Percentiles rank a stretch among this genome's conserved stretches.
phyloP scores from a whole-genome alignment of 1,140 invertebrate genomes.

The Drosophila nikananu region DNA sequence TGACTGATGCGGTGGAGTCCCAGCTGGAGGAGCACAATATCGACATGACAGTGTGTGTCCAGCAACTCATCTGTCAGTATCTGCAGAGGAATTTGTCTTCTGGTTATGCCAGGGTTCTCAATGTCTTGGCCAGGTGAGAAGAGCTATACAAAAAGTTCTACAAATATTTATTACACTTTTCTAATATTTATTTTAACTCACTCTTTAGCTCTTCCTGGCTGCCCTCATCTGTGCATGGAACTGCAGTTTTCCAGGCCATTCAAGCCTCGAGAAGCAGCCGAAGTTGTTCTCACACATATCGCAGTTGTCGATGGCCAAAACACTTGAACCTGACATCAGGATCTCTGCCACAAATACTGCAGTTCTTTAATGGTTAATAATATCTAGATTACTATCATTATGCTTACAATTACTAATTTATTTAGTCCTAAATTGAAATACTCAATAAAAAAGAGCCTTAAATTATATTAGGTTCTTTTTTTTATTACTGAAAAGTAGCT shows the following conservation, averaged over 20 bases:
- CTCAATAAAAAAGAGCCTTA: background rate
- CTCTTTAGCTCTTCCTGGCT: slow-evolving; percentile 56
- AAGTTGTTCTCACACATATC: slow-evolving; percentile 46
- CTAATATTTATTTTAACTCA: background rate
- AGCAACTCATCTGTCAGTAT: slow-evolving; percentile 69
- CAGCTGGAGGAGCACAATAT: slow-evolving; percentile 72
- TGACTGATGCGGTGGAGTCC: slow-evolving; percentile 55
- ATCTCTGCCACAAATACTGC: slow-evolving; percentile 26
- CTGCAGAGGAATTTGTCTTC: slow-evolving; percentile 46
- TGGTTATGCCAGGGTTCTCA: slow-evolving; percentile 36
- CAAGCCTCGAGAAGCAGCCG: slow-evolving; percentile 37
- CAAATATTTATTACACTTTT: background rate
- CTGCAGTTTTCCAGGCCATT: slow-evolving; percentile 62
- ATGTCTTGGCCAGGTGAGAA: slow-evolving; percentile 63
- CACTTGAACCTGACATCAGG: slow-evolving; percentile 7
- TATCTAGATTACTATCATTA: background rate
- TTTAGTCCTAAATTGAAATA: slow-evolving; percentile 7
- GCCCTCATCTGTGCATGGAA: slow-evolving; percentile 46
- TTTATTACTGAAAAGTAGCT: background rate
- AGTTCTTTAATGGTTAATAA: slow-evolving; percentile 41
- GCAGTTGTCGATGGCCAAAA: slow-evolving; percentile 47
- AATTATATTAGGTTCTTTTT: background rate
- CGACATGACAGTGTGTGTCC: slow-evolving; percentile 63
- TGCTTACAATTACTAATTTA: slow-evolving; percentile 15
- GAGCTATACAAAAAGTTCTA: too few species aligned